These are phyloP conservation scores for Diceros bicornis DNA, from an alignment of 2,797 vertebrate species.

Conservation along the genomic window DNA sequence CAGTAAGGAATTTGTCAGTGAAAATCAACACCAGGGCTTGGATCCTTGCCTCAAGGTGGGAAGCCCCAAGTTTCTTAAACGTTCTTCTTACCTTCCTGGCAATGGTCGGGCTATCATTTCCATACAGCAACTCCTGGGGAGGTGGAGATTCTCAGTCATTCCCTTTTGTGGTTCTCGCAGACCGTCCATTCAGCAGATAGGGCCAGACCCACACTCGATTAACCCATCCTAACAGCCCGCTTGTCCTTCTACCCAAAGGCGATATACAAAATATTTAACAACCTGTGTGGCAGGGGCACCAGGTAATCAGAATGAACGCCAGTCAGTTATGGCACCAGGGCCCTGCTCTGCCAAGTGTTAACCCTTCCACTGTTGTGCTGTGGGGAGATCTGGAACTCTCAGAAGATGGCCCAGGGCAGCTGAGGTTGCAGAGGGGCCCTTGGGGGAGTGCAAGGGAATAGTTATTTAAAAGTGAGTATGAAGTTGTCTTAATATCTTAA, in stretches of 20 bases:
- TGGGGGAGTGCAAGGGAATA: not conserved
- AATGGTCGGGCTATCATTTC: not conserved
- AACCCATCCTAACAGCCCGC: not conserved
- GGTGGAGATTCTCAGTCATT: not conserved
- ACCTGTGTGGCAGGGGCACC: not conserved
- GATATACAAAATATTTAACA: not conserved
- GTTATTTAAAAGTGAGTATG: not conserved
- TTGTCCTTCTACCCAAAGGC: not conserved
- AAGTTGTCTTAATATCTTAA: not conserved
- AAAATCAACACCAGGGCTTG: not conserved
- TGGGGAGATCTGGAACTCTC: not conserved
- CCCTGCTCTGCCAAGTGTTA: not conserved
- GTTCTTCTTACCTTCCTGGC: not conserved
- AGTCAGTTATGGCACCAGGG: fast-evolving
- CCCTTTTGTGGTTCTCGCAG: not conserved
- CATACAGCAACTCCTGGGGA: not conserved
- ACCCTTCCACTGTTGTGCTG: not conserved
- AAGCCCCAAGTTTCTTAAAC: not conserved
- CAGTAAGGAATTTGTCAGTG: not conserved
- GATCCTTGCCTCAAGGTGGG: not conserved
- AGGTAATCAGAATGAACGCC: not conserved
- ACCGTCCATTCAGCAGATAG: not conserved
- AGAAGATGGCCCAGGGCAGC: not conserved
- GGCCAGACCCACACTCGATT: no score
- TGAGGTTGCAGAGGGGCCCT: not conserved